phyloP scores from a whole-genome alignment of 2,113 vertebrate genomes.

The Poeciliopsis prolifica region DNA sequence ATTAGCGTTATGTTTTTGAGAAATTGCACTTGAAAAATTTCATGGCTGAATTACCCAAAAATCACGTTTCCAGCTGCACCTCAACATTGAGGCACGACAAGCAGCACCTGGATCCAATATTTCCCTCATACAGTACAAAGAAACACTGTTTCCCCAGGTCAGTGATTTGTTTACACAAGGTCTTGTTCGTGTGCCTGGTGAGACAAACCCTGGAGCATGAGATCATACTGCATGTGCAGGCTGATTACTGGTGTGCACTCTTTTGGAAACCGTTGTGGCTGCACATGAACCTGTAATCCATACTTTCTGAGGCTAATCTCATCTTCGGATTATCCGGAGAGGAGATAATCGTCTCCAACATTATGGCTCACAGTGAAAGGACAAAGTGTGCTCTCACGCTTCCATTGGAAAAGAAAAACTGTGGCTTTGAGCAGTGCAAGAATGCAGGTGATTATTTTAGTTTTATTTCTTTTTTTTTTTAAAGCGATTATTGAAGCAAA shows the following conservation, averaged over 20 bases:
- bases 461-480: background rate
- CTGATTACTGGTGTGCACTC: constrained; percentile 47
- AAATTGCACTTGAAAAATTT: background rate
- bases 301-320: constrained; percentile 56
- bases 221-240: constrained; percentile 24
- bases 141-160: constrained; percentile 19
- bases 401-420: background rate
- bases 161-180: constrained; percentile 32
- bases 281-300: constrained; percentile 49
- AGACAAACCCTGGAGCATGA: constrained; percentile 14
- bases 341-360: constrained; percentile 28
- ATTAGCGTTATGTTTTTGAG: background rate
- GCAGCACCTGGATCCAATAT: constrained; percentile 43
- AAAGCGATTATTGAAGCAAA: background rate
- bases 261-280: constrained; percentile 54
- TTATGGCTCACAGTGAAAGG: constrained; percentile 1
- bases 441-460: background rate
- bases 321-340: constrained; percentile 52
- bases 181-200: constrained; percentile 7
- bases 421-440: background rate
- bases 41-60: background rate
- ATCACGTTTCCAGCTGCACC: background rate
- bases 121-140: constrained; percentile 8
- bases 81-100: constrained; percentile 11
- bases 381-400: background rate